Percentiles rank a stretch among this genome's conserved stretches.
phyloP scores from a whole-genome alignment of 2,888 invertebrate genomes.

The Fragum sueziense region DNA sequence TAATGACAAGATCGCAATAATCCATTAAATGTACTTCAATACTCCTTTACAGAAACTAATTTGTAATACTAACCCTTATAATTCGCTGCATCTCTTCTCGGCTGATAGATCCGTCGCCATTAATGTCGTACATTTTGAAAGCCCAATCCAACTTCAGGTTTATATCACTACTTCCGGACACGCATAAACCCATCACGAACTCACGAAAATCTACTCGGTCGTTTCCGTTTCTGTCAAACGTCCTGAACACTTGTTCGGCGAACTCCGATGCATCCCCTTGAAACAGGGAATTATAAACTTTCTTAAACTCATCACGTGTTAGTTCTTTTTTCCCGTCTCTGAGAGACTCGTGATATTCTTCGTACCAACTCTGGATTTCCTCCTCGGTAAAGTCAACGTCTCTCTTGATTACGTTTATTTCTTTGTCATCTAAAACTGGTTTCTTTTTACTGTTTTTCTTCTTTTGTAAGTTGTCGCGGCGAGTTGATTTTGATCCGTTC shows the following conservation, averaged over 20 bases:
- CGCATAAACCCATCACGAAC: slow-evolving; percentile 62
- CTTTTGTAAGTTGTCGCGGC: background rate
- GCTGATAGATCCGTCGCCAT: slow-evolving; percentile 51
- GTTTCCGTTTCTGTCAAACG: slow-evolving; percentile 46
- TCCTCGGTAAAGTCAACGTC: slow-evolving; percentile 60
- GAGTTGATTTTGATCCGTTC: background rate
- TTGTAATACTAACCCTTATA: slow-evolving; percentile 44
- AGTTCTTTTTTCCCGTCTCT: slow-evolving; percentile 25
- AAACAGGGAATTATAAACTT: slow-evolving; percentile 52
- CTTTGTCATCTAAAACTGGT: background rate
- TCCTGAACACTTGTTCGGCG: slow-evolving; percentile 50
- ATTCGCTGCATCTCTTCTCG: slow-evolving; percentile 57
- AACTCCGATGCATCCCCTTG: slow-evolving; percentile 49
- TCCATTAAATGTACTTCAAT: too few species aligned
- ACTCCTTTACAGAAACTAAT: too few species aligned
- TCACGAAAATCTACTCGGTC: slow-evolving; percentile 58
- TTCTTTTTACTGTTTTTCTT: background rate
- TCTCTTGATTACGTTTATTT: background rate
- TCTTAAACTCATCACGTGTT: slow-evolving; percentile 46
- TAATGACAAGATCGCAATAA: too few species aligned
- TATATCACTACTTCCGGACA: slow-evolving; percentile 57
- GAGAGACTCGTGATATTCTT: slow-evolving; percentile 43
- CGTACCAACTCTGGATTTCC: slow-evolving; percentile 62
- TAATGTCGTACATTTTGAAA: slow-evolving; percentile 63
- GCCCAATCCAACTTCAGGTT: slow-evolving; percentile 62